A percentile compares a stretch with the other conserved stretches of the same genome.
These are phyloP conservation scores for Telmatochromis brichardi DNA, from an alignment of 2,113 vertebrate genomes.

Conservation along the genomic window DNA sequence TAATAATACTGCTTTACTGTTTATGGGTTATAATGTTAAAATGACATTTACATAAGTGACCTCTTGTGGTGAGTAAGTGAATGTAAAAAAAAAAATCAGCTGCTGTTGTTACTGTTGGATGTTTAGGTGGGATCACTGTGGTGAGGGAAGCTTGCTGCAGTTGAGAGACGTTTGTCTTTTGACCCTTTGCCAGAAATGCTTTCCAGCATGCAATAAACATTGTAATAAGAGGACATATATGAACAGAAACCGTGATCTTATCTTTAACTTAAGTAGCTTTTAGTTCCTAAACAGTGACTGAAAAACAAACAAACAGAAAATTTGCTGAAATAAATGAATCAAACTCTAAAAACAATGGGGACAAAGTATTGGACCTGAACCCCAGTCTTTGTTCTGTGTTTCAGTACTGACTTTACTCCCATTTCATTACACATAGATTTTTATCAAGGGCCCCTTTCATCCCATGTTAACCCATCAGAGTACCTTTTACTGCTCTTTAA, in stretches of 20 bases:
- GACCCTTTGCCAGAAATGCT: neutral
- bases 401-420: neutral
- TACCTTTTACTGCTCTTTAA: neutral
- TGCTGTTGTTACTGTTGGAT: neutral
- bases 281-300: neutral
- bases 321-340: neutral
- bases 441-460: neutral
- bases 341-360: neutral
- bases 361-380: neutral
- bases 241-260: fast-evolving
- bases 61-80: neutral
- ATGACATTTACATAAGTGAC: neutral
- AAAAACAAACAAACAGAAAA: neutral
- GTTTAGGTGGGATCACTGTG: neutral
- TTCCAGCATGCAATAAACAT: neutral
- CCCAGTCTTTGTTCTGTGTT: neutral
- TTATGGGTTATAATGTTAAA: neutral
- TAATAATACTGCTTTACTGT: neutral
- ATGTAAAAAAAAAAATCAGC: neutral
- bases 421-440: neutral
- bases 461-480: neutral
- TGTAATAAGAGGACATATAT: fast-evolving
- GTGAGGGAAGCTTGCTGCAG: neutral
- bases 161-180: neutral
- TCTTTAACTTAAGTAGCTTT: neutral